Base-by-base conservation (phyloP, 2,113 vertebrate species). In the Microtus oregoni region DNA sequence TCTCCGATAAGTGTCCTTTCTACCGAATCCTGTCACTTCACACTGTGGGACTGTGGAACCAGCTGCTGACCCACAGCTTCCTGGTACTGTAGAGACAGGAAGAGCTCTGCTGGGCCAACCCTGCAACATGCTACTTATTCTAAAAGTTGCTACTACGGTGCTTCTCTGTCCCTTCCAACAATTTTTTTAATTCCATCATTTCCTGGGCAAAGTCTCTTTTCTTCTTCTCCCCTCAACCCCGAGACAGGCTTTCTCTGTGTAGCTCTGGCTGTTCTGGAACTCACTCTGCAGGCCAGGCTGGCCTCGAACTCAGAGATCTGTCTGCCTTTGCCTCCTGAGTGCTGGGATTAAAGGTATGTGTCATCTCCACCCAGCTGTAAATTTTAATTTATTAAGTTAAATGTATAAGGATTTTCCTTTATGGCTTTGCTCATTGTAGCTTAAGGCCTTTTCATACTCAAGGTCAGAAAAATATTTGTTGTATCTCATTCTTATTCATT, bases 331-430 rank as follows among this genome's bases (percentile, higher is more conserved):
- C 55, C 55, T 58, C 55, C 55, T 58, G 55, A 58, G 55, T 58
- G 55, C 70, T 72, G 70, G 70, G 35, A 38, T 72, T 38, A 72
- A 72, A 72, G 70, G 35, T 7, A 10, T 19, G 70, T n/a, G n/a
- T 19, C 35, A 72, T 19, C 7, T 38, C 30, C 67, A 68, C 67
- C 5, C 30, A 32, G 13, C 19, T 38, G 70, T 89, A 63, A 78
- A 75, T 75, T 92, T 75, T 92, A 55, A 38, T 89, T 90, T 92
- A 81, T 24, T 50, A 12, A 30, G 8, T 58, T 90, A 68, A 85
- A 78, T 70, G 47, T 85, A 9, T 52, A 47, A 52, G 32, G 22
- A 70, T 86, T 85, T 70, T 95, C 10, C 38, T 90, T 85, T 72
- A 55, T 76, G 50, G 20, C 47, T 81, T 75, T 91, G 15, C 12